Evolutionary conservation across 2,888 invertebrate species (phyloP).

Genomic region (Idaea biselata): DNA sequence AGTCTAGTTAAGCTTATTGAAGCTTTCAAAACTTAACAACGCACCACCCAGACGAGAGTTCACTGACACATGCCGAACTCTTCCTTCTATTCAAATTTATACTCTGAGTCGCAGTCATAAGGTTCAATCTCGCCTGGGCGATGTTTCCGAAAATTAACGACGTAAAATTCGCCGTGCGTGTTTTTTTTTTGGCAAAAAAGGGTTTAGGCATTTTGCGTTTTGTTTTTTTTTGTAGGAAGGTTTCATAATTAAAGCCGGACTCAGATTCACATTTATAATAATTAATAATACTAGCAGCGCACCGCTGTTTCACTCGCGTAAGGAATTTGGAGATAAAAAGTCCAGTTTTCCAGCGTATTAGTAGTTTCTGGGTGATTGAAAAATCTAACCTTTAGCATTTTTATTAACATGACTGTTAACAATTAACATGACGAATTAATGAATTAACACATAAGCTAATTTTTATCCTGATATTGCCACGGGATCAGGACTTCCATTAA

Average conservation of each 20-base stretch:
- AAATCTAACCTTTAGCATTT: no score
- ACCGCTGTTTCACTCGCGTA: no score
- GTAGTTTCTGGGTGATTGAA: no score
- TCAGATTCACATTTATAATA: background rate
- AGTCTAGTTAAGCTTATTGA: background rate
- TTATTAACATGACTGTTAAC: no score
- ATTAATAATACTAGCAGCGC: no score
- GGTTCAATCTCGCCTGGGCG: background rate
- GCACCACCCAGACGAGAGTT: background rate
- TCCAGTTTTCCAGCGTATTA: no score
- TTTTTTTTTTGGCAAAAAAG: background rate
- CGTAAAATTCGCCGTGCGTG: background rate
- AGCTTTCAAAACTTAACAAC: background rate
- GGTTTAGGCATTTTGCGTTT: background rate
- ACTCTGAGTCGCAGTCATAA: background rate
- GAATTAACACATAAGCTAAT: no score
- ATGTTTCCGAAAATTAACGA: background rate
- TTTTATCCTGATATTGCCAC: no score
- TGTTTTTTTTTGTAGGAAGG: background rate
- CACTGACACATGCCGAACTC: background rate
- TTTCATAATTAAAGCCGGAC: background rate
- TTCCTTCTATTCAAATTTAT: background rate
- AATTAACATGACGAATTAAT: no score
- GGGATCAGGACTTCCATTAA: no score
- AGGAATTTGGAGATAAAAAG: no score